Percentiles rank a stretch among this genome's conserved stretches.
These are phyloP conservation scores for Drosophila pegasa DNA, from an alignment of 2,888 invertebrate species.

Conservation along the genomic window DNA sequence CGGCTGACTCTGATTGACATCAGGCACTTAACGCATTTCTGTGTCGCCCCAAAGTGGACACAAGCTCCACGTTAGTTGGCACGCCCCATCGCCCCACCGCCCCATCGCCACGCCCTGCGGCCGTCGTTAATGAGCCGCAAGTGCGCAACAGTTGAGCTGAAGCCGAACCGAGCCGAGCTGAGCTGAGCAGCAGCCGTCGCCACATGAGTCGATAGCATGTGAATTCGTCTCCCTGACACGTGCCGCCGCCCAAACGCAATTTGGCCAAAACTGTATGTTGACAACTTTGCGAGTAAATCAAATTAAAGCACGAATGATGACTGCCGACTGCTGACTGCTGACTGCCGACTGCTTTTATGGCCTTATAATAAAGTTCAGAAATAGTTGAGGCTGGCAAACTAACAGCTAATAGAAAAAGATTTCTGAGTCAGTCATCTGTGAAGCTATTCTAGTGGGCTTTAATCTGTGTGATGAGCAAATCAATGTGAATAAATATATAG, in stretches of 20 bases:
- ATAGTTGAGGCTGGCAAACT: neutral
- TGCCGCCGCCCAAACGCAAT: slow-evolving; percentile 2
- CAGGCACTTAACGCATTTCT: slow-evolving; percentile 70
- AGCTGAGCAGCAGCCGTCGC: slow-evolving; percentile 11
- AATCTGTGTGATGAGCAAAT: neutral
- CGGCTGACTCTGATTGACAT: slow-evolving; percentile 66
- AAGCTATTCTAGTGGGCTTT: neutral
- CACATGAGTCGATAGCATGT: slow-evolving; percentile 29
- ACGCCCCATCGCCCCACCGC: slow-evolving; percentile 1
- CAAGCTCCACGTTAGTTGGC: neutral
- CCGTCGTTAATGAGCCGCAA: slow-evolving; percentile 67
- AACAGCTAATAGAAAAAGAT: neutral
- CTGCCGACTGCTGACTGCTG: neutral
- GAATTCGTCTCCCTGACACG: slow-evolving; percentile 23
- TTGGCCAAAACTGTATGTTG: slow-evolving; percentile 6
- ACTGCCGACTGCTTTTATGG: neutral
- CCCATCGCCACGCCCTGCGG: slow-evolving; percentile 22
- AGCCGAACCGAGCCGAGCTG: slow-evolving; percentile 57
- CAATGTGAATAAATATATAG: neutral
- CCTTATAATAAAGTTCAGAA: slow-evolving; percentile 3
- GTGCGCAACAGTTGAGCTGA: slow-evolving; percentile 68
- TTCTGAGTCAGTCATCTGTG: neutral
- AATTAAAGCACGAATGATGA: slow-evolving; percentile 5
- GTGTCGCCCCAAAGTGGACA: slow-evolving; percentile 38
- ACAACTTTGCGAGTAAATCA: slow-evolving; percentile 10